phyloP scores from a whole-genome alignment of 2,888 invertebrate species.

The Slavum lentiscoides region DNA sequence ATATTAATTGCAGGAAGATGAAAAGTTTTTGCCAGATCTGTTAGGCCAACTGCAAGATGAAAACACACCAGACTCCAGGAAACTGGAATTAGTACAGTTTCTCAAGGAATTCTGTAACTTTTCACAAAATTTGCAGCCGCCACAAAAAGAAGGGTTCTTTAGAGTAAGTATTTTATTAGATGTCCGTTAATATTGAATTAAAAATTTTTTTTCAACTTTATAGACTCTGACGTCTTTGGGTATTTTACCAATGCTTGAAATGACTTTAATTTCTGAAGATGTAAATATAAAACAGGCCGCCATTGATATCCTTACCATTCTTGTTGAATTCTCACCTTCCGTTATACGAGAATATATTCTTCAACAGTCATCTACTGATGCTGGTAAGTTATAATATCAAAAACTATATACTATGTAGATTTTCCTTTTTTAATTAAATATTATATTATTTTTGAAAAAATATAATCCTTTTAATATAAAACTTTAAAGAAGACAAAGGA shows the following conservation, averaged over 20 bases:
- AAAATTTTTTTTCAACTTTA: conserved; percentile 54
- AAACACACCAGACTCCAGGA: conserved; percentile 78
- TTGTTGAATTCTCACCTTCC: conserved; percentile 97
- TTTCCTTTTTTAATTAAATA: neutral
- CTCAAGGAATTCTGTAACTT: conserved; percentile 99
- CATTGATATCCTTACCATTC: conserved; percentile 96
- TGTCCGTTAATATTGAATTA: neutral
- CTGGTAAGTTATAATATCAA: conserved; percentile 16
- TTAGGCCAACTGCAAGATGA: conserved; percentile 91
- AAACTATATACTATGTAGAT: no score
- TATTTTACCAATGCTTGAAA: conserved; percentile 85
- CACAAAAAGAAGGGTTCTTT: conserved; percentile 96
- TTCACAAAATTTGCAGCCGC: conserved; percentile 96
- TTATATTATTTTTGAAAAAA: no score
- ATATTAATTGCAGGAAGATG: conserved; percentile 78
- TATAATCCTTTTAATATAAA: no score
- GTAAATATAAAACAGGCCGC: conserved; percentile 93
- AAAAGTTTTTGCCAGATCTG: conserved; percentile 91
- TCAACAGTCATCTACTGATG: conserved; percentile 64
- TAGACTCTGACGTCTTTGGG: conserved; percentile 81
- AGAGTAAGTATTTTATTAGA: conserved; percentile 64
- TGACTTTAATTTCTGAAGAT: conserved; percentile 89
- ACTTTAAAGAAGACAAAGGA: no score
- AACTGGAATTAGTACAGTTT: conserved; percentile 94
- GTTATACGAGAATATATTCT: conserved; percentile 96